Percentiles rank a stretch among this genome's conserved stretches.
phyloP scores from a whole-genome alignment of 2,888 invertebrate genomes.

The Leucophenga maculata region DNA sequence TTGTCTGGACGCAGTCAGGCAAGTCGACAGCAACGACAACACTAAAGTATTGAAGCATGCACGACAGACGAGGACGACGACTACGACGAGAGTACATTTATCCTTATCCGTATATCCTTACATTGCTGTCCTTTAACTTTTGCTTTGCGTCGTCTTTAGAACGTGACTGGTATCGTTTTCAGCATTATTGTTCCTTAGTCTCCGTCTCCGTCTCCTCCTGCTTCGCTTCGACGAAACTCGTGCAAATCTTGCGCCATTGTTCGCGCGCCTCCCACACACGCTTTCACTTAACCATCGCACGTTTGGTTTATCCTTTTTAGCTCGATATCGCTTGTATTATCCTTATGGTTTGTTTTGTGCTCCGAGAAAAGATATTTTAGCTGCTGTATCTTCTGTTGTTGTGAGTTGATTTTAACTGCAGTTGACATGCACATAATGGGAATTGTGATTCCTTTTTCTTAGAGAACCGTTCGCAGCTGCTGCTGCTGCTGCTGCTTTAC shows the following conservation, averaged over 20 bases:
- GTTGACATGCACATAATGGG: constrained; percentile 66
- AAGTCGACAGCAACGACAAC: background rate
- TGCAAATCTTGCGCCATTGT: constrained; percentile 11
- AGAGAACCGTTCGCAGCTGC: constrained; percentile 29
- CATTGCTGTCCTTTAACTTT: constrained; percentile 28
- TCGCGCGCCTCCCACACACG: constrained; percentile 5
- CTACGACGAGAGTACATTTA: constrained; percentile 26
- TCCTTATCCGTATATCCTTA: constrained; percentile 40
- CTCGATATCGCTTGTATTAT: constrained; percentile 25
- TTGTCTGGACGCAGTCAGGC: constrained; percentile 13
- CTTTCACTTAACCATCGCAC: constrained; percentile 32
- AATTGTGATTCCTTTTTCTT: constrained; percentile 60
- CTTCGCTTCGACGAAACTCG: no score
- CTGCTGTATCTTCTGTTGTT: constrained; percentile 36
- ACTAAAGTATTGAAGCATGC: background rate
- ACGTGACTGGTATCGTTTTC: constrained; percentile 66
- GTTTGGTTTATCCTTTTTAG: constrained; percentile 50
- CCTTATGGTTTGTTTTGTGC: constrained; percentile 36
- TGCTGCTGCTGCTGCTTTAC: constrained; percentile 9
- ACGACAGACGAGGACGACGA: background rate
- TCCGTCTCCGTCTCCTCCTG: background rate
- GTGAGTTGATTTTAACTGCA: constrained; percentile 60
- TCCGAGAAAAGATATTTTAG: constrained; percentile 29
- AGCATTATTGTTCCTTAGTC: constrained; percentile 42
- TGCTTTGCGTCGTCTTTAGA: constrained; percentile 61